These are phyloP conservation scores for Callorhinus ursinus DNA, from an alignment of 2,113 vertebrate genomes.

Conservation along the genomic window DNA sequence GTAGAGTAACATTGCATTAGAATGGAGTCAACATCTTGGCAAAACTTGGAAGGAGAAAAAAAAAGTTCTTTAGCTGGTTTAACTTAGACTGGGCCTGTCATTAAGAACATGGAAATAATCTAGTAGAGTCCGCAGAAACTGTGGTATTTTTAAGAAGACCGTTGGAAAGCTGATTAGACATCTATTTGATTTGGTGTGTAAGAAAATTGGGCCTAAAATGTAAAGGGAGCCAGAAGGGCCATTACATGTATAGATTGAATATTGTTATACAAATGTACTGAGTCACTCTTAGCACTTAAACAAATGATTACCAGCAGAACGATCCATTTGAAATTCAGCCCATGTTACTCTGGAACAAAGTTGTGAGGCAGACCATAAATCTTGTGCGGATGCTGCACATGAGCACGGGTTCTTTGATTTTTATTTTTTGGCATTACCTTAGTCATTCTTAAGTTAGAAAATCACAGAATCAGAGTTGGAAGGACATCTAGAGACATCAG, in stretches of 20 bases:
- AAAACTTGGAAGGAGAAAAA: background rate
- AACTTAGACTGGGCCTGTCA: background rate
- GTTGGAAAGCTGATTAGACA: background rate
- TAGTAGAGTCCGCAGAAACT: background rate
- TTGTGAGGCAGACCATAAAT: conserved; percentile 47
- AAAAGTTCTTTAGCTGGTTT: background rate
- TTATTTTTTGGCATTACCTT: conserved; percentile 35
- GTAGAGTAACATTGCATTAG: background rate
- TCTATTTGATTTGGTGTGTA: background rate
- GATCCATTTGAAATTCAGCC: conserved; percentile 37
- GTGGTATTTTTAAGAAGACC: conserved; percentile 21
- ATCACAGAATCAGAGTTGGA: conserved; percentile 59
- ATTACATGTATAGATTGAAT: background rate
- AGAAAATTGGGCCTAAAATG: background rate
- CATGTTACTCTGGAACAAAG: background rate
- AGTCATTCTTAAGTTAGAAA: conserved; percentile 56
- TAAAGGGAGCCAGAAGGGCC: background rate
- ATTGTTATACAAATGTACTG: background rate
- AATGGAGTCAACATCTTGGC: background rate
- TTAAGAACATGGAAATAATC: conserved; percentile 38
- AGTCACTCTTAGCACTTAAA: conserved; percentile 31
- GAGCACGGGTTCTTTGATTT: conserved; percentile 15
- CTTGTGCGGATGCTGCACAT: background rate
- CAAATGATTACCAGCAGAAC: conserved; percentile 29
- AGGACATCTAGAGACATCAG: conserved; percentile 43